A percentile compares a stretch with the other conserved stretches of the same genome.
phyloP scores from a whole-genome alignment of 2,797 vertebrate genomes.

The Pangasius krempfi region DNA sequence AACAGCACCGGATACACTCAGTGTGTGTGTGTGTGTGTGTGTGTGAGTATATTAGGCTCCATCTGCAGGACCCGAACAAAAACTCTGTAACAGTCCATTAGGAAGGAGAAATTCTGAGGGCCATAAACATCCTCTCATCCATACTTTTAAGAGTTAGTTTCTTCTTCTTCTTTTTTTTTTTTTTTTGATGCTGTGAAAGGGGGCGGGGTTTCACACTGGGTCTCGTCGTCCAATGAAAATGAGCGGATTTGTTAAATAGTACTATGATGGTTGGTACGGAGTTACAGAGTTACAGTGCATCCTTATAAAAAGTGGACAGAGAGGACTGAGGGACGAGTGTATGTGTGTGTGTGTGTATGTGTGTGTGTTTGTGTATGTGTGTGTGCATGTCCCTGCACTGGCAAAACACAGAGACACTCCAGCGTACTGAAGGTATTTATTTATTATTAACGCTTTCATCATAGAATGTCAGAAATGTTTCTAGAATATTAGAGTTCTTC shows the following conservation, averaged over 20 bases:
- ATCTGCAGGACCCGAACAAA: conserved; percentile 8
- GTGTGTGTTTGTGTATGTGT: neutral
- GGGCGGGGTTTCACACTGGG: neutral
- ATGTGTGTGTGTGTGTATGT: neutral
- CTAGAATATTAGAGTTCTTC: neutral
- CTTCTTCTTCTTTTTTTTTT: neutral
- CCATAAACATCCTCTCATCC: neutral
- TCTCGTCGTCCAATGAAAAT: conserved; percentile 18
- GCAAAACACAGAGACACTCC: neutral
- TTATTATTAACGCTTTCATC: neutral
- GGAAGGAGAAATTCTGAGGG: neutral
- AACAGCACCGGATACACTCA: neutral
- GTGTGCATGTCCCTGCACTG: neutral
- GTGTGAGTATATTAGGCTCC: neutral
- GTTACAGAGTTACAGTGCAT: conserved; percentile 12
- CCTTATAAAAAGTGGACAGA: conserved; percentile 8
- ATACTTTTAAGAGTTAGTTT: neutral
- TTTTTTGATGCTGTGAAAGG: neutral
- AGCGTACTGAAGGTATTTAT: conserved; percentile 7
- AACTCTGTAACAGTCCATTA: neutral
- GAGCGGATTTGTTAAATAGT: neutral
- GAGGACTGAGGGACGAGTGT: neutral
- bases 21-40: conserved; percentile 12
- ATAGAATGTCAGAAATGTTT: neutral
- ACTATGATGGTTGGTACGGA: neutral